Conservation (phyloP, 2,113 vertebrate species). For the Lophura nycthemera region DNA sequence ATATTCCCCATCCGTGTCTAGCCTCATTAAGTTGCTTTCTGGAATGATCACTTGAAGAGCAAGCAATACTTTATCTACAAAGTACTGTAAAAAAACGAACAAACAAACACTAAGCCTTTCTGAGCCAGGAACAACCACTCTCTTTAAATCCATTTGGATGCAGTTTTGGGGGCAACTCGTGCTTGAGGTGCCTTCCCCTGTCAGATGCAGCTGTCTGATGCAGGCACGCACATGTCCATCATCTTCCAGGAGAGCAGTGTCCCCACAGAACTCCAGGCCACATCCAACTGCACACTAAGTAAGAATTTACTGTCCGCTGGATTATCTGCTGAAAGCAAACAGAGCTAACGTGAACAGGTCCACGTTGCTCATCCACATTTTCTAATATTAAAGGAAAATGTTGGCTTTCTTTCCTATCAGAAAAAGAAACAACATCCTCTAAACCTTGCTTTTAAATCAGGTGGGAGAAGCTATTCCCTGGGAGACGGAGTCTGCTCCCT, state of each 20-base stretch:
- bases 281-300: not conserved
- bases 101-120: not conserved
- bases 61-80: not conserved
- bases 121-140: not conserved
- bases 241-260: not conserved
- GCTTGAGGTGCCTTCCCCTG: not conserved
- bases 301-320: not conserved
- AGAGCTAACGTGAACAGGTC: not conserved
- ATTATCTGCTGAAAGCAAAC: not conserved
- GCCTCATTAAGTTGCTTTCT: conserved; percentile 41
- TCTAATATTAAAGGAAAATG: not conserved
- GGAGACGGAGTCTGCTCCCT: not conserved
- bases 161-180: not conserved
- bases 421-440: not conserved
- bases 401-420: not conserved
- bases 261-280: not conserved
- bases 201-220: accelerated
- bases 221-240: not conserved
- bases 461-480: not conserved
- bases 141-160: not conserved
- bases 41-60: conserved; percentile 6
- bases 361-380: not conserved
- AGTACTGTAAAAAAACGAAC: not conserved
- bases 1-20: conserved; percentile 14
- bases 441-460: not conserved